These are phyloP conservation scores for Cinara cedri DNA, from an alignment of 2,888 invertebrate species.

Conservation along the genomic window DNA sequence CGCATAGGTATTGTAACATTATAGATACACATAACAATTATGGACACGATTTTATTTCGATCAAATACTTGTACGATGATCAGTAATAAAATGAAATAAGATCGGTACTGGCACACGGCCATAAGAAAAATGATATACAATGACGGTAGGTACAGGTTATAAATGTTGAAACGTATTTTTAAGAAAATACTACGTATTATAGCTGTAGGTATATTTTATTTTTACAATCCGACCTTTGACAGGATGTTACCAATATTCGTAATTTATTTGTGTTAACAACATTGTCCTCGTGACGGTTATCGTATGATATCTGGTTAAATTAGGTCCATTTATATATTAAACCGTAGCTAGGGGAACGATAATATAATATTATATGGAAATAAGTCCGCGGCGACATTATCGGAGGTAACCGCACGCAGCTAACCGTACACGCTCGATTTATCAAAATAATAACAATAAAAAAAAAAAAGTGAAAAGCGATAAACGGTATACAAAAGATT, in stretches of 20 bases:
- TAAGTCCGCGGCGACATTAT: conserved; percentile 63
- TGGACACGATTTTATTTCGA: too few relatives aligned
- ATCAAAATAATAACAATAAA: neutral
- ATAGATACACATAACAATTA: too few relatives aligned
- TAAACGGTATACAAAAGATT: neutral
- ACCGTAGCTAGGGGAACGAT: neutral
- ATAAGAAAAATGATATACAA: too few relatives aligned
- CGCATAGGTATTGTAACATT: too few relatives aligned
- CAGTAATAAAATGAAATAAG: too few relatives aligned
- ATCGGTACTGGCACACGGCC: too few relatives aligned
- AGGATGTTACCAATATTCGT: conserved; percentile 54
- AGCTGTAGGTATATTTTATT: neutral
- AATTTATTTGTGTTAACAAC: conserved; percentile 45
- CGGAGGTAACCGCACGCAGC: neutral
- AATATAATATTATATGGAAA: neutral
- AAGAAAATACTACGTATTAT: too few relatives aligned
- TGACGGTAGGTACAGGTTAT: too few relatives aligned
- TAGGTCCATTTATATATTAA: conserved; percentile 50
- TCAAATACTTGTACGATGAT: too few relatives aligned
- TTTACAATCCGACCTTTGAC: conserved; percentile 18
- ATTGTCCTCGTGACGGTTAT: conserved; percentile 49
- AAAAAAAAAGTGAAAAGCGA: conserved; percentile 2
- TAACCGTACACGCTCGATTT: neutral
- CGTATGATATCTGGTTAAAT: conserved; percentile 31
- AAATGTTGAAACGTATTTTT: too few relatives aligned